Conservation (phyloP, 2,888 invertebrate species). For the Sminthurinus aureus region DNA sequence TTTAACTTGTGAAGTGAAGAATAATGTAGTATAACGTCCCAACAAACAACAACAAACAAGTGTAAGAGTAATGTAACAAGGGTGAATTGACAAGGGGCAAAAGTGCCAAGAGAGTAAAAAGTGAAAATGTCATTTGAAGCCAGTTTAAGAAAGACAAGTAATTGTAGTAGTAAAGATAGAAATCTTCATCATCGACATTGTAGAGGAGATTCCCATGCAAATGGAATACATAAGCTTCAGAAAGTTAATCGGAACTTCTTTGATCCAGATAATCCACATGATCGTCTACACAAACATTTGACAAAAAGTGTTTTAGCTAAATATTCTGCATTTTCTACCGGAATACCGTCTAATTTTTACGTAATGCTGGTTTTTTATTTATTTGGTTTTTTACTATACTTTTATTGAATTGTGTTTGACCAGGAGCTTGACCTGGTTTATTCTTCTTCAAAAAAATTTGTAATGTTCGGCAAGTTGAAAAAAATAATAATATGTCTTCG, state of each 20-base stretch:
- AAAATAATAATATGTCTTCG: too few relatives aligned
- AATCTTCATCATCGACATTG: slow-evolving; percentile 64
- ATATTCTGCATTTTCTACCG: slow-evolving; percentile 45
- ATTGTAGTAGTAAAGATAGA: slow-evolving; percentile 39
- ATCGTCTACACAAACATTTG: slow-evolving; percentile 48
- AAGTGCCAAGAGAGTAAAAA: too few relatives aligned
- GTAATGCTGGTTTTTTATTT: slow-evolving; percentile 32
- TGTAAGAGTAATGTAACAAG: too few relatives aligned
- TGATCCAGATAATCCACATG: slow-evolving; percentile 26
- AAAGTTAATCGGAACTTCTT: slow-evolving; percentile 41
- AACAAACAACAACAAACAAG: background rate
- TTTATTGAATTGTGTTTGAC: background rate
- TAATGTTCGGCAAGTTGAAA: too few relatives aligned
- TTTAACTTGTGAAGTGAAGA: background rate
- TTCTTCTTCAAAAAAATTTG: too few relatives aligned
- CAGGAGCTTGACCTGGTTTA: background rate
- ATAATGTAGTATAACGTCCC: background rate
- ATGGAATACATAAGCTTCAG: slow-evolving; percentile 69
- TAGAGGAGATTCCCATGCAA: slow-evolving; percentile 78
- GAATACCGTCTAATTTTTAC: slow-evolving; percentile 43
- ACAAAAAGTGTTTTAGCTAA: slow-evolving; percentile 50
- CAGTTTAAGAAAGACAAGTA: slow-evolving; percentile 41
- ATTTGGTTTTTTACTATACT: background rate
- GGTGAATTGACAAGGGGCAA: too few relatives aligned
- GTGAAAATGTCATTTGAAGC: slow-evolving; percentile 45